Evolutionary conservation across 2,888 invertebrate genomes (phyloP).

Genomic region (Nephrotoma appendiculata): DNA sequence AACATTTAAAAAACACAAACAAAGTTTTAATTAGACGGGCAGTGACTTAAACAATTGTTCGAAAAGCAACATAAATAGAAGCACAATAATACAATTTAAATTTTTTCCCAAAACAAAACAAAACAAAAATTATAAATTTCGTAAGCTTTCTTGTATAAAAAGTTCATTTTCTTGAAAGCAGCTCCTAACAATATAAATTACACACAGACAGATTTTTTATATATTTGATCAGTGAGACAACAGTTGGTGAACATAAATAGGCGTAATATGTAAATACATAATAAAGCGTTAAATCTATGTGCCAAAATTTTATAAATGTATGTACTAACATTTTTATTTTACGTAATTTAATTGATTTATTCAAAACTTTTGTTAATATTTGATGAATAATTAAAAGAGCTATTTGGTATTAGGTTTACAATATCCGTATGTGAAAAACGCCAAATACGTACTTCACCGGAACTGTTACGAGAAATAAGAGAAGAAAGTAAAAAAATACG

Average conservation of each 20-base stretch:
- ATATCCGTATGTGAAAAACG: slow-evolving; percentile 20
- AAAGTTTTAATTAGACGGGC: neutral
- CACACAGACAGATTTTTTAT: neutral
- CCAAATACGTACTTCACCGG: slow-evolving; percentile 24
- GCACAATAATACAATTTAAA: neutral
- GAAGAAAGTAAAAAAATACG: neutral
- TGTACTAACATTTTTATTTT: neutral
- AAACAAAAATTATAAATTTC: neutral
- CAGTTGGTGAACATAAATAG: neutral
- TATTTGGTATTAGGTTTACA: slow-evolving; percentile 8
- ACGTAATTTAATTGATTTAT: neutral
- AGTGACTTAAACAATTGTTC: neutral
- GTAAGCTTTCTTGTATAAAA: neutral
- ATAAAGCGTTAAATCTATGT: neutral
- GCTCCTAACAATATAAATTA: neutral
- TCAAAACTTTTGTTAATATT: neutral
- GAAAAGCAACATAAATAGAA: neutral
- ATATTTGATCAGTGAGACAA: neutral
- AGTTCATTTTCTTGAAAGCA: neutral
- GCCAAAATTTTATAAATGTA: neutral
- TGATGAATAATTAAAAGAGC: neutral
- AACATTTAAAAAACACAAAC: neutral
- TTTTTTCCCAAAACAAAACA: neutral
- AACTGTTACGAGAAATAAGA: slow-evolving; percentile 8
- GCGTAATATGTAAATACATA: neutral